Evolutionary conservation across 2,113 vertebrate genomes (phyloP), one percentile per base, ranked within the genome.

Genomic region (Nannospalax galili): DNA sequence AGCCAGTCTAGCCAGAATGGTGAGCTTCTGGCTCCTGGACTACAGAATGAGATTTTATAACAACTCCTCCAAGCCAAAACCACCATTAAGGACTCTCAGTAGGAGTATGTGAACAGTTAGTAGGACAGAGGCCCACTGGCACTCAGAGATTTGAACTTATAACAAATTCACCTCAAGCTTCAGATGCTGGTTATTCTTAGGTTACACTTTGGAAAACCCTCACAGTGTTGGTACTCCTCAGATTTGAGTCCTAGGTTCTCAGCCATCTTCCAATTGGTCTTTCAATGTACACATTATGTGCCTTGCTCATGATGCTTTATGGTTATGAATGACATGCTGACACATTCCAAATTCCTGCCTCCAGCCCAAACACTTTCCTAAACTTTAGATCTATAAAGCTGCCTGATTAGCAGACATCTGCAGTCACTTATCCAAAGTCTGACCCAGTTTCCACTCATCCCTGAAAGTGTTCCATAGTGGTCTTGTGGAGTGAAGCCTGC

Each of bases 341-440:
- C 89, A 48, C 86, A 97, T 74, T 75, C 37, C 45, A 96, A 56
- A 89, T 79, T 73, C 70, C 74, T 65, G 73, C 64, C 62, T 78
- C 7, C 5, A 78, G 40, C 20, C 1, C 37, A 48, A 85, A 58
- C 3, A 78, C 28, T 70, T 77, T 65, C 24, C 65, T 80, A 88
- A 77, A 80, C 10, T 67, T 16, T 42, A 40, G 30, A 48, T 77
- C 77, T 88, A 56, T 8, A n/a, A 78, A 60, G 56, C 35, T 22
- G 48, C 58, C 17, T 42, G 28, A 65, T 12, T 4, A 87, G 58
- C 15, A 80, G 58, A 80, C 5, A 42, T 84, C 35, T 87, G 30
- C 65, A 77, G 35, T 52, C 93, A 30, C 28, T 91, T 14, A 92
- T 2, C 56, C 30, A 92, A 60, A 94, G 88, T 3, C 79, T 56